Evolutionary conservation across 1,140 invertebrate genomes (phyloP), one percentile per base, ranked within the genome.

Genomic region (Adoxophyes honmai): DNA sequence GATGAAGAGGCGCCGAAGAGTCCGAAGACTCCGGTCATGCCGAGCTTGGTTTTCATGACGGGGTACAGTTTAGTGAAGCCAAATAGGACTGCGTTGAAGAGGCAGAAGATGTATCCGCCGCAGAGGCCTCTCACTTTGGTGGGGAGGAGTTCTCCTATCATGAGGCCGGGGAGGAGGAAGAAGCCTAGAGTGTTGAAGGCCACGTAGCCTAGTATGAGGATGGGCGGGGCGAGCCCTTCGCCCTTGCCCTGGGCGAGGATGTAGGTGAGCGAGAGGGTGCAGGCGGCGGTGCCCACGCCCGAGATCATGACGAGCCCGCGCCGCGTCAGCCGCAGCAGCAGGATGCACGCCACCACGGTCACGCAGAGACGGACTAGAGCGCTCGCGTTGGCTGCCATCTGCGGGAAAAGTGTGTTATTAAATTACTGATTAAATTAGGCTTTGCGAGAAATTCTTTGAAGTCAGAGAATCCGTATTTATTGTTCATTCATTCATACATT

Each of bases 11-110:
- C 77, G 13, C 93, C 94, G 71, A 96, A 97, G 10, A 94, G 77
- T 1, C 89, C 83, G 70, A 95, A 95, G 0, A 94, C 82, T 2
- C 93, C 94, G 0, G 89, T 75, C 59, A 92, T 89, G 42, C 93
- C 91, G 0, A 95, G 88, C 4, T 77, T 70, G 0, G 82, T 67
- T 34, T 91, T 90, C 60, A 95, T 87, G 0, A 89, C 69, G 0
- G 93, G 93, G 73, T 93, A 96, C 9, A 91, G 78, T 77, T 95
- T 96, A 0, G 94, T 94, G n/a, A 94, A 90, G 1, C 91, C 87
- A 70, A 96, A 96, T 0, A 94, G 70, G 0, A 91, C 75, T 0
- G 92, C 73, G 77, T 94, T 94, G 78, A 93, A 94, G 0, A 93
- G 72, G 61, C 92, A 93, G 73, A 94, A 95, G n/a, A 93, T 92